Percentiles rank a stretch among this genome's conserved stretches.
phyloP scores from a whole-genome alignment of 2,888 invertebrate genomes.

The Lydus trimaculatus region DNA sequence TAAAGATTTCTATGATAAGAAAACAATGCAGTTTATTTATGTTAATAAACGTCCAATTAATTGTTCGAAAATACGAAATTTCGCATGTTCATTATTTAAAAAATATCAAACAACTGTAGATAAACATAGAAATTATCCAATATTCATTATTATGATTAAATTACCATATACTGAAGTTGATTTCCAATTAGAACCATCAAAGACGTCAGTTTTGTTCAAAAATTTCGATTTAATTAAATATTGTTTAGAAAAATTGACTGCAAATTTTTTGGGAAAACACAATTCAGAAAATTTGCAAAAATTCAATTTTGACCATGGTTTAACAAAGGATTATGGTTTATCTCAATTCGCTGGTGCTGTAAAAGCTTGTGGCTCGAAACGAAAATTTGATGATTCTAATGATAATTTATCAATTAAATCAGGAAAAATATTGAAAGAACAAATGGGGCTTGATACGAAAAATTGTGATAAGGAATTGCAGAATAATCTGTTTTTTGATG shows the following conservation, averaged over 20 bases:
- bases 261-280: slow-evolving; percentile 49
- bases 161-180: slow-evolving; percentile 64
- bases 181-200: slow-evolving; percentile 62
- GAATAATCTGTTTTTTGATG: too few relatives aligned
- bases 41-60: slow-evolving; percentile 69
- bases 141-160: slow-evolving; percentile 65
- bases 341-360: slow-evolving; percentile 57
- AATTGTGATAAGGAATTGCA: slow-evolving; percentile 4
- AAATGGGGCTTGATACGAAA: slow-evolving; percentile 12
- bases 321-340: slow-evolving; percentile 49
- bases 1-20: slow-evolving; percentile 60
- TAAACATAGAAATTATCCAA: slow-evolving; percentile 49
- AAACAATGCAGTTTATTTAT: slow-evolving; percentile 69
- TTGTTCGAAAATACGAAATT: slow-evolving; percentile 63
- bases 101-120: slow-evolving; percentile 30
- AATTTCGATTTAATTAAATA: slow-evolving; percentile 60
- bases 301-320: slow-evolving; percentile 51
- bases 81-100: slow-evolving; percentile 56
- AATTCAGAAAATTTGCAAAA: slow-evolving; percentile 55
- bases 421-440: slow-evolving; percentile 14
- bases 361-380: slow-evolving; percentile 59
- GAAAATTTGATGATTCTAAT: slow-evolving; percentile 49
- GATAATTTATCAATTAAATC: slow-evolving; percentile 20
- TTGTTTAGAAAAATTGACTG: slow-evolving; percentile 57
- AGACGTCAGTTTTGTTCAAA: slow-evolving; percentile 64